Percentiles rank a stretch among this genome's conserved stretches.
Conservation (phyloP, 2,797 vertebrate species). For the Ispidina lecontei region DNA sequence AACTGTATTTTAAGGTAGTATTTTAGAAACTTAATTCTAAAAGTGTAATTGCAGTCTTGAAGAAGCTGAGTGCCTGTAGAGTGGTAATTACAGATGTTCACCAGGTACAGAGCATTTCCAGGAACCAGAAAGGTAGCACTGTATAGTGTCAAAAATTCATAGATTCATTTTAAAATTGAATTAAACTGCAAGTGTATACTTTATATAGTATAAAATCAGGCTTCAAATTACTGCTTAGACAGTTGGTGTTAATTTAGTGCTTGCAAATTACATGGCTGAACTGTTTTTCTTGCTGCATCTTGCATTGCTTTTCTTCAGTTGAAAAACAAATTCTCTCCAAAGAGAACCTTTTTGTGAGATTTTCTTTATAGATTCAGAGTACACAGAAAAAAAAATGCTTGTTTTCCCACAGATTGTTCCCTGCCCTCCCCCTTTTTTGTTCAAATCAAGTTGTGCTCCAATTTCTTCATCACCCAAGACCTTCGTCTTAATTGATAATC, state of each 20-base stretch:
- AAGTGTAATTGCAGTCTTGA: background rate
- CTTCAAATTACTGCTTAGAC: background rate
- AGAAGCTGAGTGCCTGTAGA: background rate
- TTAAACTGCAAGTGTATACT: background rate
- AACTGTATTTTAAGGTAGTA: no score
- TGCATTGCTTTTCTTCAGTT: background rate
- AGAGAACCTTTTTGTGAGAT: background rate
- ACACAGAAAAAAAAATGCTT: background rate
- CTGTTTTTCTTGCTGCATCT: background rate
- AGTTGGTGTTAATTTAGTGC: background rate
- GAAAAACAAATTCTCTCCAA: background rate
- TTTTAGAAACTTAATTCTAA: no score
- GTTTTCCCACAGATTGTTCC: background rate
- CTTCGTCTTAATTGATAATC: background rate
- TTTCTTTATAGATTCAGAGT: background rate
- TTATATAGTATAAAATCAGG: background rate
- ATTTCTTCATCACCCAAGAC: accelerated
- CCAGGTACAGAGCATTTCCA: background rate
- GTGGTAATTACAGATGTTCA: background rate
- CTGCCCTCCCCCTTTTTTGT: background rate
- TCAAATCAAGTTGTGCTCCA: background rate
- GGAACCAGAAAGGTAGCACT: background rate
- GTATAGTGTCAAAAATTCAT: background rate
- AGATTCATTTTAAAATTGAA: background rate
- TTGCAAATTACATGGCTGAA: background rate